Conservation (phyloP, 2,888 invertebrate species). For the Bombyx huttoni region DNA sequence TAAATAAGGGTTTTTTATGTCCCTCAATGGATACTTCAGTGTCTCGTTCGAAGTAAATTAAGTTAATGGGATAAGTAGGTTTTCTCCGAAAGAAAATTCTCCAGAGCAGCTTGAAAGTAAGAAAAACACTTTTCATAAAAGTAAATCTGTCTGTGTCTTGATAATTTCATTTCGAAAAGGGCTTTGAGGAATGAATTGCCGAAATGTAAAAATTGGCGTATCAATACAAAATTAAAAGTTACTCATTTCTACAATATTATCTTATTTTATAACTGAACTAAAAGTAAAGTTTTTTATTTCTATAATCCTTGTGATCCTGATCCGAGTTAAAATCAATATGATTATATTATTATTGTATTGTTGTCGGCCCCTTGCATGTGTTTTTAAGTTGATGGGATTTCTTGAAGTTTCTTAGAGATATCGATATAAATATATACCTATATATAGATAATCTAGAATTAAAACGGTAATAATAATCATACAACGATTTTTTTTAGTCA, state of each 20-base stretch:
- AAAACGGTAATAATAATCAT: no score
- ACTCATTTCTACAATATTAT: neutral
- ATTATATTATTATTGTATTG: no score
- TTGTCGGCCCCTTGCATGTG: no score
- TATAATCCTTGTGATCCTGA: no score
- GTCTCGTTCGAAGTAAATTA: conserved; percentile 6
- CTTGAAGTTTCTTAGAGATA: no score
- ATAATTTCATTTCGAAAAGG: neutral
- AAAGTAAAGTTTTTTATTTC: no score
- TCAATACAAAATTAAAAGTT: neutral
- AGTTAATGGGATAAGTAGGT: conserved; percentile 6
- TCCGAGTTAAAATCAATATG: no score
- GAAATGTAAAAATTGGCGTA: neutral
- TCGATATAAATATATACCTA: no score
- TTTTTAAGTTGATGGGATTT: no score
- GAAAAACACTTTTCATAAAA: neutral
- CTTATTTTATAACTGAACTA: no score
- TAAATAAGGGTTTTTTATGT: conserved; percentile 14
- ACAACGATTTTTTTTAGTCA: no score
- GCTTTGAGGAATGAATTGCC: neutral
- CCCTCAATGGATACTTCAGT: conserved; percentile 5
- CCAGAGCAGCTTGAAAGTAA: neutral
- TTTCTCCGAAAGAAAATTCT: neutral
- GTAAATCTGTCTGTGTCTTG: neutral
- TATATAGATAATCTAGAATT: no score